A percentile compares a stretch with the other conserved stretches of the same genome.
Conservation (phyloP, 2,797 vertebrate species). For the Onychomys torridus region DNA sequence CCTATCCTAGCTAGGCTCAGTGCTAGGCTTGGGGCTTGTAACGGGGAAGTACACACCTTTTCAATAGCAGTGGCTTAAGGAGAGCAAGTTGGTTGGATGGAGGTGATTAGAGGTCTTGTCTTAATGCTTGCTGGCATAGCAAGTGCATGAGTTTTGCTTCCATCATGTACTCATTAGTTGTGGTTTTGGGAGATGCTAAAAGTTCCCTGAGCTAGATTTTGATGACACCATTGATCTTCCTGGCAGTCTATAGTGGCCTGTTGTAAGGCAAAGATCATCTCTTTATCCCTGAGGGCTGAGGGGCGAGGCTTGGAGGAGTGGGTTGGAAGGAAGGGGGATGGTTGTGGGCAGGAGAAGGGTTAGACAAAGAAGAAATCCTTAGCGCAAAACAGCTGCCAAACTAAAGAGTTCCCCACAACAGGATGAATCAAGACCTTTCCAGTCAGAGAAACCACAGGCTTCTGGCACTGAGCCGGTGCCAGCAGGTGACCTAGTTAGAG, state of each 20-base stretch:
- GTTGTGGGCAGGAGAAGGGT: slow-evolving; percentile 32
- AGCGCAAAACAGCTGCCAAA: slow-evolving; percentile 67
- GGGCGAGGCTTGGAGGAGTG: background rate
- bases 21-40: slow-evolving; percentile 39
- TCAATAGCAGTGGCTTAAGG: slow-evolving; percentile 60
- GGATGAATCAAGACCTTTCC: slow-evolving; percentile 79
- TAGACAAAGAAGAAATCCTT: slow-evolving; percentile 66
- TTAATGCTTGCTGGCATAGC: slow-evolving; percentile 53
- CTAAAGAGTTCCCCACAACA: slow-evolving; percentile 72
- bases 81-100: slow-evolving; percentile 70
- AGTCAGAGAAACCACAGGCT: slow-evolving; percentile 79
- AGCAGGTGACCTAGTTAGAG: slow-evolving; percentile 79
- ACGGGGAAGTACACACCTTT: slow-evolving; percentile 44
- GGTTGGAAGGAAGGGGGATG: background rate
- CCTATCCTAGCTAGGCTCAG: background rate
- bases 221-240: slow-evolving; percentile 54
- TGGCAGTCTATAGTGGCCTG: background rate
- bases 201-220: slow-evolving; percentile 53
- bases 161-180: slow-evolving; percentile 67
- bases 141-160: slow-evolving; percentile 64
- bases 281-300: background rate
- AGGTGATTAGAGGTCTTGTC: slow-evolving; percentile 52
- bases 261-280: slow-evolving; percentile 59
- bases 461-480: slow-evolving; percentile 54
- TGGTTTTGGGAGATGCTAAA: slow-evolving; percentile 48